These are phyloP conservation scores for Napeogenes sylphis DNA, from an alignment of 2,888 invertebrate genomes.

Conservation along the genomic window DNA sequence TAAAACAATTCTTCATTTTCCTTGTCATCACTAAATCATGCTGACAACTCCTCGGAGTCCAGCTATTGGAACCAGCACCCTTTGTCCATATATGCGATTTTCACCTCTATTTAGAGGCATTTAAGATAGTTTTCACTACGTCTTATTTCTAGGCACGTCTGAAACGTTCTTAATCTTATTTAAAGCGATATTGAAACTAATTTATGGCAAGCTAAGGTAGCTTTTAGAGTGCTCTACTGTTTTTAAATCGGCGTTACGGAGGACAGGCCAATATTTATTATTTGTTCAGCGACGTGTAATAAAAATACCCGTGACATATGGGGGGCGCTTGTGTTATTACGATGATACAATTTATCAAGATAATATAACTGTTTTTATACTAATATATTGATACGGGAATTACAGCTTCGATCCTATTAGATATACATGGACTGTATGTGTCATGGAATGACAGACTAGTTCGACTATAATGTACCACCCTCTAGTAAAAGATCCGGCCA, in stretches of 20 bases:
- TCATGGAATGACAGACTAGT: too few species aligned
- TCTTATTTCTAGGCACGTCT: constrained; percentile 1
- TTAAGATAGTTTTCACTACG: constrained; percentile 24
- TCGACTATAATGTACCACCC: too few species aligned
- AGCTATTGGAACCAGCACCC: constrained; percentile 35
- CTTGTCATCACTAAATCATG: constrained; percentile 44
- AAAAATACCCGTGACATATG: constrained; percentile 40
- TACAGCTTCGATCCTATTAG: too few species aligned
- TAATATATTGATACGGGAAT: too few species aligned
- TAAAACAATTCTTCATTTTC: constrained; percentile 46
- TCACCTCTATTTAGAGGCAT: constrained; percentile 19
- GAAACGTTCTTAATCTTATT: constrained; percentile 25
- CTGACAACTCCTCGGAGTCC: constrained; percentile 39
- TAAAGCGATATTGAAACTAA: constrained; percentile 30
- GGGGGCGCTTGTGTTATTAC: constrained; percentile 20
- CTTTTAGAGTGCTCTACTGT: constrained; percentile 24
- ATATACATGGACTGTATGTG: too few species aligned
- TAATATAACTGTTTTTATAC: too few species aligned
- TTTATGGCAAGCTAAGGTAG: constrained; percentile 23
- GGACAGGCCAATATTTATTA: constrained; percentile 37
- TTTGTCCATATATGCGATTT: constrained; percentile 22
- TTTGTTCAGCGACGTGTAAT: constrained; percentile 42
- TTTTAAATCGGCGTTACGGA: constrained; percentile 20
- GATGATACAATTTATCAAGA: not conserved
- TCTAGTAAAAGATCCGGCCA: too few species aligned